A percentile compares a stretch with the other conserved stretches of the same genome.
Conservation (phyloP, 2,888 invertebrate genomes). For the Catocala sponsa region DNA sequence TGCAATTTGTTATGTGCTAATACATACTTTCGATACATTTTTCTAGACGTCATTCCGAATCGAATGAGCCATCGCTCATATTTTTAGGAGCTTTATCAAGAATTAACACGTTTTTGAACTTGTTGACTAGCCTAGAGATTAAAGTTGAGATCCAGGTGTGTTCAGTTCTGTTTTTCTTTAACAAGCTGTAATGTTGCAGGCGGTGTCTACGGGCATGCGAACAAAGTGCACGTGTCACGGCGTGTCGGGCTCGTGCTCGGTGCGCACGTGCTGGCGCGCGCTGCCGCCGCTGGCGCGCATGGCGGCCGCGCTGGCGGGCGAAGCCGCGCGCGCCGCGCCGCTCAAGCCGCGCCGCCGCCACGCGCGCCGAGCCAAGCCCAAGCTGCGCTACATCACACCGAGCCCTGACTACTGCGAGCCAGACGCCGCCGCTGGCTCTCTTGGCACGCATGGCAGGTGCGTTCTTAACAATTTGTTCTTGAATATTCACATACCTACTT, state of each 20-base stretch:
- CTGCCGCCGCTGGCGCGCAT: conserved; percentile 90
- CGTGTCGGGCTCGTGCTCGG: conserved; percentile 94
- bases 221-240: conserved; percentile 95
- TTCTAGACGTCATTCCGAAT: no score
- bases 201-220: conserved; percentile 86
- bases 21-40: no score
- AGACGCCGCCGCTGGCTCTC: conserved; percentile 91
- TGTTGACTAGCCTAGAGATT: no score
- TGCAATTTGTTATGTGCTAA: no score
- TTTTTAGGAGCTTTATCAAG: no score
- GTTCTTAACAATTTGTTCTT: neutral
- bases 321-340: conserved; percentile 78
- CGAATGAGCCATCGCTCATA: no score
- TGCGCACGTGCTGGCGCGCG: conserved; percentile 94
- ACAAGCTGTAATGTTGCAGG: conserved; percentile 71
- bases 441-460: conserved; percentile 93
- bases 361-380: conserved; percentile 81
- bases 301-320: conserved; percentile 83
- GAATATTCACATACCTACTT: no score
- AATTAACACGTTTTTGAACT: no score
- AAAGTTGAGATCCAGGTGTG: no score
- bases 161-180: no score
- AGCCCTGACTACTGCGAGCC: conserved; percentile 95
- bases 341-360: conserved; percentile 70
- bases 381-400: conserved; percentile 92